Conservation (phyloP, 2,797 vertebrate genomes). For the Pangasius mekongensis region DNA sequence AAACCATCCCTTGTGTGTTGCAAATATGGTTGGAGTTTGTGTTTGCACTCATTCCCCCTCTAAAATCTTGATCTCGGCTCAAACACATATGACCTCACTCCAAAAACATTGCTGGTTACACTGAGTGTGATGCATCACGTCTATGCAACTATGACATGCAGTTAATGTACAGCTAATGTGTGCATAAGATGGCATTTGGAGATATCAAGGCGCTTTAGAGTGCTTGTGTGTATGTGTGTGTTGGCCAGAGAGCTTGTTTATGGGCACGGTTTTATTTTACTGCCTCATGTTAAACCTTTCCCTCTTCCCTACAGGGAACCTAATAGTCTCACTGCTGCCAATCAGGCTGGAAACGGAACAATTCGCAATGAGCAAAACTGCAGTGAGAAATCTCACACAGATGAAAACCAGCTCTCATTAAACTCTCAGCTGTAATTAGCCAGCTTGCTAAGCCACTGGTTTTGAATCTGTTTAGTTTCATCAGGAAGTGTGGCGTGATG, state of each 20-base stretch:
- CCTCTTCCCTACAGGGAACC: neutral
- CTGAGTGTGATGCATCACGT: too few relatives aligned
- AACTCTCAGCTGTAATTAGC: neutral
- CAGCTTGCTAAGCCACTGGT: neutral
- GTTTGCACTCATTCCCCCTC: neutral
- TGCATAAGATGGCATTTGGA: neutral
- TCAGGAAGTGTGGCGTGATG: neutral
- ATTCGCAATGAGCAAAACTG: neutral
- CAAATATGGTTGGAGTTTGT: conserved; percentile 5
- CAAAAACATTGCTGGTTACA: neutral
- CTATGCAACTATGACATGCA: neutral
- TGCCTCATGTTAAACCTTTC: conserved; percentile 5
- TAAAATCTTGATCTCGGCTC: neutral
- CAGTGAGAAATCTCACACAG: neutral
- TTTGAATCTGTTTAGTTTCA: neutral
- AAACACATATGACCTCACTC: neutral
- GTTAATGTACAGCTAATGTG: neutral
- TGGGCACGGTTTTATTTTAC: conserved; percentile 12
- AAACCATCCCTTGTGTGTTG: neutral
- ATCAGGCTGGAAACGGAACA: conserved; percentile 11
- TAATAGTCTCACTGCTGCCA: conserved; percentile 1
- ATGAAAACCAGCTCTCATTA: neutral
- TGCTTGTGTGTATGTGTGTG: neutral
- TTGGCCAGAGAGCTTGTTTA: conserved; percentile 4
- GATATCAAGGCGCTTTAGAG: neutral